Evolutionary conservation across 2,113 vertebrate genomes (phyloP).

Genomic region (Hypomesus transpacificus): DNA sequence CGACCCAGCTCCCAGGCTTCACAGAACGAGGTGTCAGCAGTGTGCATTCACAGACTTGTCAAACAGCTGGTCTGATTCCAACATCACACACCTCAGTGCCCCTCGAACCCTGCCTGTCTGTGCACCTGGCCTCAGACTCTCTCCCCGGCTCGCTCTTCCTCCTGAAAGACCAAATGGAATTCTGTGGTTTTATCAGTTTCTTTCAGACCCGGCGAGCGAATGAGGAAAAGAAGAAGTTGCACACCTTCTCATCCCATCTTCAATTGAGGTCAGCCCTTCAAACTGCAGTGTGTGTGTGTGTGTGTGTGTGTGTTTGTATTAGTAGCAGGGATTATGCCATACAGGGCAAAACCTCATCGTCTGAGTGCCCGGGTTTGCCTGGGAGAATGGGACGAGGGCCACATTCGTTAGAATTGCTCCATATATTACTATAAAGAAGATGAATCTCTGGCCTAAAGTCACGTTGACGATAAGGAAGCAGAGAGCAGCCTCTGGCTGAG

Average conservation of each 20-base stretch:
- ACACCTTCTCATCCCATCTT: background rate
- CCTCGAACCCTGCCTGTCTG: background rate
- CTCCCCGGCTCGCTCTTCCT: background rate
- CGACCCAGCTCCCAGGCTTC: background rate
- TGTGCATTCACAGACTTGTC: background rate
- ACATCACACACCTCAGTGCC: background rate
- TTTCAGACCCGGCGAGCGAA: background rate
- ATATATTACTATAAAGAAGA: background rate
- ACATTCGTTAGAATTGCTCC: background rate
- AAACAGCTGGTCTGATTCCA: background rate
- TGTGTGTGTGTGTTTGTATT: background rate
- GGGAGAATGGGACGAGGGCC: background rate
- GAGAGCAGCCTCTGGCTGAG: background rate
- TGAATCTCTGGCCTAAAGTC: no score
- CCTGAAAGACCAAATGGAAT: background rate
- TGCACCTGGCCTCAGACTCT: background rate
- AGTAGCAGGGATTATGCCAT: background rate
- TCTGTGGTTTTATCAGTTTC: background rate
- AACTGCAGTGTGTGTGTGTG: background rate
- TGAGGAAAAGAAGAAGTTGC: background rate
- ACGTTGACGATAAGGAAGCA: background rate
- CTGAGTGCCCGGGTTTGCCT: background rate
- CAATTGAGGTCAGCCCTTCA: slow-evolving; percentile 2
- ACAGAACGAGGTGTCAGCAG: background rate
- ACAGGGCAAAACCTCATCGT: background rate